These are phyloP conservation scores for Lucinisca nassula DNA, from an alignment of 2,888 invertebrate species.

Conservation along the genomic window DNA sequence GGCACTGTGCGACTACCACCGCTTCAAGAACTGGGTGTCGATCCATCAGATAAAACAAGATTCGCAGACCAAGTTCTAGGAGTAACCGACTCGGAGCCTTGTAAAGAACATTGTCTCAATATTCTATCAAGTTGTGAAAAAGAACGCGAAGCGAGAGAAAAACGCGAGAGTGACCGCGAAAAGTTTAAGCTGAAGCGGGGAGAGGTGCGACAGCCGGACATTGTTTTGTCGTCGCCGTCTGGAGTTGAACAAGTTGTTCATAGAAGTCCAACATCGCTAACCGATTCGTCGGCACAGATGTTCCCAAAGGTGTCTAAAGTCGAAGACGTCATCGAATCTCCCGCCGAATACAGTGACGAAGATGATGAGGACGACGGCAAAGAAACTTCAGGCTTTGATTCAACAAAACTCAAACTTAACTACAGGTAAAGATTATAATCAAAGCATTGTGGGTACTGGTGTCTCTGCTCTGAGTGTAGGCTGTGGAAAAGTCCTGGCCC, in stretches of 20 bases:
- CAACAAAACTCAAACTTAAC: conserved; percentile 44
- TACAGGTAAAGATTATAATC: conserved; percentile 33
- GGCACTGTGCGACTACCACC: conserved; percentile 1
- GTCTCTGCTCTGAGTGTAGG: no score
- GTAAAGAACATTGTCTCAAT: conserved; percentile 58
- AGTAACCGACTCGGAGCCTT: conserved; percentile 63
- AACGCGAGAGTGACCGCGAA: background rate
- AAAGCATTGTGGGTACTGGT: no score
- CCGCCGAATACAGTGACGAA: conserved; percentile 18
- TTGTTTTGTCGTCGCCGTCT: background rate
- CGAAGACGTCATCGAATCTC: conserved; percentile 24
- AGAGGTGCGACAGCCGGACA: background rate
- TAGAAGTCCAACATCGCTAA: no score
- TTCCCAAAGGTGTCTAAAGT: conserved; percentile 36
- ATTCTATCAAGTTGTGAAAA: background rate
- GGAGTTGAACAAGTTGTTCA: background rate
- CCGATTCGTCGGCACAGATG: background rate
- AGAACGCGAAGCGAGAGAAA: background rate
- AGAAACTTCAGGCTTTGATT: conserved; percentile 29
- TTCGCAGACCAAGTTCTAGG: conserved; percentile 52
- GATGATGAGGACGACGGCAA: conserved; percentile 7
- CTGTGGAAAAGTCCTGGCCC: no score
- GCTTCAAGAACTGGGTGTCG: conserved; percentile 21
- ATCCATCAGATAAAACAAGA: background rate
- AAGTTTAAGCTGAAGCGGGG: background rate